These are phyloP conservation scores for Gulo gulo DNA, from an alignment of 2,113 vertebrate species.

Conservation along the genomic window DNA sequence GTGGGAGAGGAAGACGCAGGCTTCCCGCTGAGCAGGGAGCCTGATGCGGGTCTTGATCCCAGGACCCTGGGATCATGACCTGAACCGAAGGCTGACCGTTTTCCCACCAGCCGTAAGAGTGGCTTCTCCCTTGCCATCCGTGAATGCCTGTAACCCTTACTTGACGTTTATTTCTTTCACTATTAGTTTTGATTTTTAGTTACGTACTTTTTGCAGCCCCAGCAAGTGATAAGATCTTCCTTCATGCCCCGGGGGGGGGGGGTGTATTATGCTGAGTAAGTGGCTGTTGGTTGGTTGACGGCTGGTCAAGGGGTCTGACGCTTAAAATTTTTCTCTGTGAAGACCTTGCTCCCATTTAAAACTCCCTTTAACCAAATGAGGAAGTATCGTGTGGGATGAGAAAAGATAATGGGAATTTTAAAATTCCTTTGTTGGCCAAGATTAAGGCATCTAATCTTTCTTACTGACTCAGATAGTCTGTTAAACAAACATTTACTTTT, in stretches of 20 bases:
- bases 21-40: no score
- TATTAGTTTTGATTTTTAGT: neutral
- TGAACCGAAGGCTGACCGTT: no score
- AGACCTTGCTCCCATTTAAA: neutral
- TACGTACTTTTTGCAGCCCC: neutral
- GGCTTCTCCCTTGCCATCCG: neutral
- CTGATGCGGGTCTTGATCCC: rapidly evolving
- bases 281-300: neutral
- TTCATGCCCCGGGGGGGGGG: neutral
- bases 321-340: slow-evolving; percentile 17
- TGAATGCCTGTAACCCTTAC: neutral
- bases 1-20: no score
- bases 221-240: neutral
- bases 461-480: slow-evolving; percentile 30
- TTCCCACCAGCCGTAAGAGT: neutral
- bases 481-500: slow-evolving; percentile 45
- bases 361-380: slow-evolving; percentile 4
- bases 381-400: neutral
- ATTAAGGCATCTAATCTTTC: slow-evolving; percentile 35
- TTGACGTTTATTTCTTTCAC: neutral
- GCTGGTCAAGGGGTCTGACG: neutral
- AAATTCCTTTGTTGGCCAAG: neutral
- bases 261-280: neutral
- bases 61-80: no score
- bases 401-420: neutral